Conservation (phyloP, 1,140 invertebrate species). For the Drosophila leontia region DNA sequence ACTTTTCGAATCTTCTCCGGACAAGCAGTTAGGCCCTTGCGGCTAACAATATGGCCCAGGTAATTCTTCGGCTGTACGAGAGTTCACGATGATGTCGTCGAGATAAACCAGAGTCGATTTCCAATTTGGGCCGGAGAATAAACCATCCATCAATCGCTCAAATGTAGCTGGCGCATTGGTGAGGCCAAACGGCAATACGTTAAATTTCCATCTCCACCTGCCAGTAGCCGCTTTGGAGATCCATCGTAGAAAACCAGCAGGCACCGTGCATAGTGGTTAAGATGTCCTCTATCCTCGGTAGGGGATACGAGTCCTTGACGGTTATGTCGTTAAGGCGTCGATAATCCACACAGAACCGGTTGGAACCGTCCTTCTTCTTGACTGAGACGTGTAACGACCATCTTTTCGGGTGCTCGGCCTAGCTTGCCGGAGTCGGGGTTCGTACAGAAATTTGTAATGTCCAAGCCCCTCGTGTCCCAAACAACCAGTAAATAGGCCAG, state of each 20-base stretch:
- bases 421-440: neutral
- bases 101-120: constrained; percentile 15
- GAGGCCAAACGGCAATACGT: constrained; percentile 19
- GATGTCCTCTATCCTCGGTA: constrained; percentile 85
- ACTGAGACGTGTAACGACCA: constrained; percentile 78
- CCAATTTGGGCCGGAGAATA: neutral
- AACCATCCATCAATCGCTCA: constrained; percentile 9
- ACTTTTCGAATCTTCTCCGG: too few species aligned
- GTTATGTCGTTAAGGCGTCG: constrained; percentile 63
- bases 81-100: constrained; percentile 23
- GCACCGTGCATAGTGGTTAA: constrained; percentile 6
- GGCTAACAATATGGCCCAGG: too few species aligned
- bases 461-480: too few species aligned
- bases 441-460: neutral
- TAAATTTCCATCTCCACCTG: constrained; percentile 29
- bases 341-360: constrained; percentile 67
- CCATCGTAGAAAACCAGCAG: constrained; percentile 17
- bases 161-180: constrained; percentile 15
- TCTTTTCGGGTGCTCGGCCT: neutral
- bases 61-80: neutral
- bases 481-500: too few species aligned
- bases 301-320: constrained; percentile 83
- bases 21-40: too few species aligned
- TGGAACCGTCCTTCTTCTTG: constrained; percentile 76
- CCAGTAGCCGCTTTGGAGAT: constrained; percentile 20